phyloP scores from a whole-genome alignment of 2,113 vertebrate genomes.

The Ondatra zibethicus region DNA sequence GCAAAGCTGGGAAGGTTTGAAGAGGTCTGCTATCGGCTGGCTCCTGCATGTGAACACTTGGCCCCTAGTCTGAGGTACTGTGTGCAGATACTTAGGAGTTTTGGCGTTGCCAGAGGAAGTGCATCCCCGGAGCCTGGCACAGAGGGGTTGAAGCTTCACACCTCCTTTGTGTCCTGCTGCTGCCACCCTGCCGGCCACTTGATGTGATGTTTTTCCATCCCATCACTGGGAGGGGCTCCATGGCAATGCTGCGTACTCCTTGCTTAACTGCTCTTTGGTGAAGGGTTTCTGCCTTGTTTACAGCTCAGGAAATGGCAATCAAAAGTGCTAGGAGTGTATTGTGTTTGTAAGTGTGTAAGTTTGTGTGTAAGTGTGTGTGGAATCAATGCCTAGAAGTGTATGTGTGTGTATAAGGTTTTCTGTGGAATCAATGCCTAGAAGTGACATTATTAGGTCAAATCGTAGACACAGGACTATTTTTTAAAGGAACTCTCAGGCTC shows the following conservation, averaged over 20 bases:
- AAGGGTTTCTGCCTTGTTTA: neutral
- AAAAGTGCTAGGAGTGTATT: neutral
- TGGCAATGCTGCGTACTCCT: accelerated
- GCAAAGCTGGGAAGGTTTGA: neutral
- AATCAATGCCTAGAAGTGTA: neutral
- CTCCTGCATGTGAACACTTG: neutral
- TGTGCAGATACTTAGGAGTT: neutral
- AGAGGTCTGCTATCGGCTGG: neutral
- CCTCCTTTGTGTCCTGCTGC: neutral
- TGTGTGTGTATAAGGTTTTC: neutral
- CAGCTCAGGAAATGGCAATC: neutral
- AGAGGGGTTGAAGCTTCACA: neutral
- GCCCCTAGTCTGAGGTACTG: too few relatives aligned
- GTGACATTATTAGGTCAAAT: neutral
- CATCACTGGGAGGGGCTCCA: neutral
- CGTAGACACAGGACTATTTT: neutral
- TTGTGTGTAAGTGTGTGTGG: neutral
- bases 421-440: neutral
- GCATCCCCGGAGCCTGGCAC: neutral
- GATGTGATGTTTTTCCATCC: neutral
- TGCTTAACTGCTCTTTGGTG: accelerated
- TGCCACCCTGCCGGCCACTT: neutral
- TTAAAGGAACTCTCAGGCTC: neutral
- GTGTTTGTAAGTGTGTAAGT: neutral
- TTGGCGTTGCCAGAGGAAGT: neutral